These are phyloP conservation scores for Latrodectus geometricus DNA, from an alignment of 1,140 invertebrate genomes.

Conservation along the genomic window DNA sequence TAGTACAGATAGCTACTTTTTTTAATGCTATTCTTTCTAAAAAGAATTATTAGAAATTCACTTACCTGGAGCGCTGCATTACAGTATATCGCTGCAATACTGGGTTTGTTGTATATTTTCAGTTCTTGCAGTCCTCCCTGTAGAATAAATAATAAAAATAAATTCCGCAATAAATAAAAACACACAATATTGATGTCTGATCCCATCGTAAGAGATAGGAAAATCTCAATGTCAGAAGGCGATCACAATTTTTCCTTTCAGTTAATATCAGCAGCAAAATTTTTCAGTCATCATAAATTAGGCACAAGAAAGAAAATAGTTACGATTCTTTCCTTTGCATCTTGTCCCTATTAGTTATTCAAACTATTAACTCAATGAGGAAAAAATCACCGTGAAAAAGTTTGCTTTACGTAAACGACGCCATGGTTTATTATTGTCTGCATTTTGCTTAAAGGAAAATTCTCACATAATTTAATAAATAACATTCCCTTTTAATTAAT, in stretches of 20 bases:
- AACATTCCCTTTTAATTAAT: neutral
- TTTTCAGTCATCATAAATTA: neutral
- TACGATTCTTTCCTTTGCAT: neutral
- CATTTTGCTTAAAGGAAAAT: neutral
- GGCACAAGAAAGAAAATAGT: neutral
- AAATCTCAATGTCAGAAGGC: neutral
- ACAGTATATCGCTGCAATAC: slow-evolving; percentile 79
- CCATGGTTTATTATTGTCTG: neutral
- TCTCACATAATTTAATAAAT: neutral
- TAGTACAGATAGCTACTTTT: too few relatives aligned
- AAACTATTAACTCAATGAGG: neutral
- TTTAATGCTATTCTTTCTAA: too few relatives aligned
- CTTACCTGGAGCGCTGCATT: slow-evolving; percentile 70
- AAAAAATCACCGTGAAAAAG: neutral
- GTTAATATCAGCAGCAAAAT: neutral
- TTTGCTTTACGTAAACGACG: too few relatives aligned
- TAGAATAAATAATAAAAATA: slow-evolving; percentile 70
- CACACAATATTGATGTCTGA: slow-evolving; percentile 21
- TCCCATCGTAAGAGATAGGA: slow-evolving; percentile 24
- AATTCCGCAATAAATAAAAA: slow-evolving; percentile 37
- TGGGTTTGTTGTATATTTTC: slow-evolving; percentile 77
- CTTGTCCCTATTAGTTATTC: neutral
- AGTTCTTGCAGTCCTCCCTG: slow-evolving; percentile 82
- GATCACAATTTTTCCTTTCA: neutral
- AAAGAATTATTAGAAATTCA: neutral